Evolutionary conservation across 2,113 vertebrate species (phyloP), one percentile per base, ranked within the genome.

Genomic region (Lepisosteus oculatus): DNA sequence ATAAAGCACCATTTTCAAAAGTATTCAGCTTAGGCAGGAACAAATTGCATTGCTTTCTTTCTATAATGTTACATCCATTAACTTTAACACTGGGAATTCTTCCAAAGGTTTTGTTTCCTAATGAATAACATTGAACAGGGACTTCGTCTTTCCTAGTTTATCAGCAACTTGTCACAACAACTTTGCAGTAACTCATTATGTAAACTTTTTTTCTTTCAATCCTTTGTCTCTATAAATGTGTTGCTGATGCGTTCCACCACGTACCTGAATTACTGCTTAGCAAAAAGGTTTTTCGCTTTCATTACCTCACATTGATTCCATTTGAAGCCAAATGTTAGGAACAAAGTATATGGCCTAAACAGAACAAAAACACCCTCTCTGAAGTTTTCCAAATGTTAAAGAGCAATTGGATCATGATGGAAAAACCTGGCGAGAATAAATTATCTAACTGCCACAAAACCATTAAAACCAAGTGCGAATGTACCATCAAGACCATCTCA

Each of bases 101-200:
- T 65, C 70, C 70, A 72, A 72, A 17, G 29, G 47, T 43, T 64
- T 55, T 72, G 61, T 72, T 55, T 42, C 17, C 45, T 64, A 41
- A 12, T 55, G 61, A 8, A 55, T 72, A 65, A 59, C 17, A 41
- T 9, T 51, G 9, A 62, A 42, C 11, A 55, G 51, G 6, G 62
- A 41, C 47, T 11, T 7, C 47, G 44, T 17, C 43, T 71, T 51
- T 43, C 61, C 45, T 55, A 64, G 41, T 65, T 55, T 65, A 62
- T 72, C 70, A 72, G 62, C 44, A 55, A 29, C 11, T 55, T 72
- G 63, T 72, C 41, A 8, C 17, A 14, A 44, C 17, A 72, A 55
- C 62, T 55, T 42, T 14, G 47, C 5, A 42, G 43, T 71, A 43
- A 71, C 47, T 63, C 45, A 63, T 71, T 69, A 41, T 47, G 42